Evolutionary conservation across 1,140 invertebrate genomes (phyloP), one percentile per base, ranked within the genome.

Genomic region (Vanessa tameamea): DNA sequence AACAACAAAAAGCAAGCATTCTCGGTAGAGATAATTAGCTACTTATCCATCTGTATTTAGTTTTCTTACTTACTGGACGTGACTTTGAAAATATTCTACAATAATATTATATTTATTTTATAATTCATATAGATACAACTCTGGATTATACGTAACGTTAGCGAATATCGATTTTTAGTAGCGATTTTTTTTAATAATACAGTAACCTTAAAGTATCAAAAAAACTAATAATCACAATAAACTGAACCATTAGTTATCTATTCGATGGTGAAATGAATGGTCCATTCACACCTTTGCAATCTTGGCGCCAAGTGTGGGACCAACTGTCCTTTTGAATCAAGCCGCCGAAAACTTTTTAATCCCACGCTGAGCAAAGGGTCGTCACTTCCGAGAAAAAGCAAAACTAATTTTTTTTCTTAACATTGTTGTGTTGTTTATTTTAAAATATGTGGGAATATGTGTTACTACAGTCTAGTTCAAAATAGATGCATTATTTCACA

Each of bases 311-410:
- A 75, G 75, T 67, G 69, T 70, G 43, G 20, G 65, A 48, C 31
- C 64, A 53, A 75, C 26, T 67, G 43, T 72, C 61, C 69, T 73
- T 77, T 77, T 73, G 59, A 68, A 73, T 50, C 59, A 65, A 73
- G 73, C 69, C 72, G 72, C 64, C 76, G 69, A 69, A 64, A 77
- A 66, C 26, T 66, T 43, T 72, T 69, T 59, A 59, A 72, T 69
- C 64, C 64, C 72, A 70, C 61, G 47, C 68, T 47, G 59, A 72
- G 72, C 68, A 50, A 73, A 71, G 77, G 79, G 74, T 72, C 71
- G 73, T 47, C 64, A 76, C 78, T 82, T 82, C 80, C 69, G 73
- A 79, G 78, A 82, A 82, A 48, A 72, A n/a, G 23, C 23, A 43
- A 65, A 23, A 57, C 13, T 26, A 48, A 15, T 71, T 20, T 53